phyloP scores from a whole-genome alignment of 2,888 invertebrate genomes.

The Peribatodes rhomboidaria region DNA sequence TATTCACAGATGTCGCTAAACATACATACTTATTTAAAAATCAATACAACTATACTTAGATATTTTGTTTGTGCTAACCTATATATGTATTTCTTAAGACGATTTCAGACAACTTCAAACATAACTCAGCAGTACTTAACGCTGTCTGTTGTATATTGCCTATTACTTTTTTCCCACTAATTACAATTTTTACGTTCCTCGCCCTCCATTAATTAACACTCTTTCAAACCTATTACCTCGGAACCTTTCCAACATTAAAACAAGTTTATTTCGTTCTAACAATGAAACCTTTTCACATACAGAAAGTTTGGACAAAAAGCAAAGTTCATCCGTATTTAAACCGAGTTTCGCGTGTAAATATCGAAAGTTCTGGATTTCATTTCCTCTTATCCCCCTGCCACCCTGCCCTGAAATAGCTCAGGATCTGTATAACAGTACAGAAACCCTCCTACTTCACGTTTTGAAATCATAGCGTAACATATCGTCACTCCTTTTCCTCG shows the following conservation, averaged over 20 bases:
- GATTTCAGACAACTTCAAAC: too few relatives aligned
- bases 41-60: too few relatives aligned
- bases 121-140: too few relatives aligned
- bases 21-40: too few relatives aligned
- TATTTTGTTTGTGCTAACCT: too few relatives aligned
- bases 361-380: slow-evolving; percentile 69
- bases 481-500: too few relatives aligned
- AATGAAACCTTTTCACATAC: slow-evolving; percentile 33
- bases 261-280: slow-evolving; percentile 28
- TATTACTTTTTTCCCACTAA: neutral
- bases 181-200: slow-evolving; percentile 8
- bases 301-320: slow-evolving; percentile 48
- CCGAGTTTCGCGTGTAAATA: slow-evolving; percentile 59
- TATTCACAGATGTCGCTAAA: too few relatives aligned
- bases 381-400: slow-evolving; percentile 54
- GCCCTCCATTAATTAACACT: neutral
- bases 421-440: slow-evolving; percentile 11
- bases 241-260: slow-evolving; percentile 20
- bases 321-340: slow-evolving; percentile 57
- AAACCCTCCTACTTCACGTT: slow-evolving; percentile 4
- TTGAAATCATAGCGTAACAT: neutral
- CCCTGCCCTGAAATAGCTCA: slow-evolving; percentile 29
- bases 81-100: too few relatives aligned
- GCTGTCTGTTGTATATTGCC: neutral
- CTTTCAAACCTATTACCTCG: slow-evolving; percentile 12